Evolutionary conservation across 2,888 invertebrate species (phyloP), one percentile per base, ranked within the genome.

Genomic region (Meganola albula): DNA sequence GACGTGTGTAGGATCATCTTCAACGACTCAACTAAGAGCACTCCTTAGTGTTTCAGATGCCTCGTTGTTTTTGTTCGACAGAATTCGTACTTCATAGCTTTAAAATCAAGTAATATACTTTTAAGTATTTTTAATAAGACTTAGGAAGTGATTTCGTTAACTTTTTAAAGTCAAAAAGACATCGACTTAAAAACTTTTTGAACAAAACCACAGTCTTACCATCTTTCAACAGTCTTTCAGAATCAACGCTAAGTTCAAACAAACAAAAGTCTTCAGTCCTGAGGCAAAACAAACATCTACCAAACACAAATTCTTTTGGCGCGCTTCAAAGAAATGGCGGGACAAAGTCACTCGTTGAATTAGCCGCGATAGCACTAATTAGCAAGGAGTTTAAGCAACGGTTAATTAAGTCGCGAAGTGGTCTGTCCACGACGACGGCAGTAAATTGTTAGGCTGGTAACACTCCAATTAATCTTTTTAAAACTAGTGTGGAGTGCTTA

Each of bases 381-480:
- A 85, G 84, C 73, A 72, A 74, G 79, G 74, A 78, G 77, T 75
- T 84, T 83, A 83, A 83, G 74, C 83, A 82, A 83, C 74, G 82
- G 85, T 83, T 84, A 85, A 85, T 85, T 85, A 85, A 83, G 84
- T 82, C 67, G 76, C 66, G 70, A 79, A 85, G 84, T 84, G 84
- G 83, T 83, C 83, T 83, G 76, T 72, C 61, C 42, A 63, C 63
- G 67, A 63, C n/a, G 65, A 78, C 79, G 79, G 77, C 74, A 79
- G 73, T 73, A 79, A 82, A 79, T 78, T 80, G 82, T 83, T 79
- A 78, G 82, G 67, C 68, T 74, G 62, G 75, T 70, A 73, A 71
- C 82, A 79, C 85, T 85, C 85, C 85, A 85, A 85, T 85, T 85
- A 85, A 85, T 85, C 83, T 85, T 84, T 84, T 80, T 82, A 83